Evolutionary conservation across 1,140 invertebrate genomes (phyloP).

Genomic region (Drosophila sproati): DNA sequence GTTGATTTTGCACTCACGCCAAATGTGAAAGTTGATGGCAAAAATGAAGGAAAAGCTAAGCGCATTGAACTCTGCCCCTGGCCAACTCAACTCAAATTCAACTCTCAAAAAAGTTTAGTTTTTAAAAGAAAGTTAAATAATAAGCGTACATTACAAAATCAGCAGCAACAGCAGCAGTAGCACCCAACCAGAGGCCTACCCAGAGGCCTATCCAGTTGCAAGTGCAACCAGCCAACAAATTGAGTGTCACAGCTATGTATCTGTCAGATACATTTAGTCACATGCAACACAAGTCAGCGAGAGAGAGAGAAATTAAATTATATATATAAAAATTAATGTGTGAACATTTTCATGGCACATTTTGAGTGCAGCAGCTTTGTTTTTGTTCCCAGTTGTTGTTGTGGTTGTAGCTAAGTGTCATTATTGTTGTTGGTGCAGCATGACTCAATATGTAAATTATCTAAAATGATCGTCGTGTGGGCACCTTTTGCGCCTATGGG

Average conservation of each 20-base stretch:
- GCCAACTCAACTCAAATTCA: constrained; percentile 1
- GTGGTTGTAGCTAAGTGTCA: background rate
- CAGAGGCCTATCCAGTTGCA: constrained; percentile 41
- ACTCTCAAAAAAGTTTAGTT: background rate
- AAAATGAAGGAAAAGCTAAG: constrained; percentile 54
- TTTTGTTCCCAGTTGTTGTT: constrained; percentile 6
- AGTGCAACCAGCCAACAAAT: constrained; percentile 3
- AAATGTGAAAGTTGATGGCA: constrained; percentile 74
- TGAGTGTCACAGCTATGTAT: constrained; percentile 27
- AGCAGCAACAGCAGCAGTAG: background rate
- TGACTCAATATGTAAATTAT: constrained; percentile 64
- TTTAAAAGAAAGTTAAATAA: constrained; percentile 75
- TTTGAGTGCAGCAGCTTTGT: constrained; percentile 32
- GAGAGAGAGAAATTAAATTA: constrained; percentile 15
- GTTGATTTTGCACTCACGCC: constrained; percentile 33
- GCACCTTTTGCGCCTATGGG: constrained; percentile 19
- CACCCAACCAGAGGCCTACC: background rate
- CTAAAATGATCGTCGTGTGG: constrained; percentile 48
- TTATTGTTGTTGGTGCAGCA: constrained; percentile 22
- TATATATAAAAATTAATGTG: constrained; percentile 66
- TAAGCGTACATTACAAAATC: constrained; percentile 53
- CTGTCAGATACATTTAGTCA: constrained; percentile 24
- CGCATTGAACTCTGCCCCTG: constrained; percentile 74
- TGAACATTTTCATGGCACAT: constrained; percentile 54
- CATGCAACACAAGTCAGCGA: background rate